Percentiles rank a stretch among this genome's conserved stretches.
phyloP scores from a whole-genome alignment of 2,113 vertebrate species.

The Pelmatolapia mariae region DNA sequence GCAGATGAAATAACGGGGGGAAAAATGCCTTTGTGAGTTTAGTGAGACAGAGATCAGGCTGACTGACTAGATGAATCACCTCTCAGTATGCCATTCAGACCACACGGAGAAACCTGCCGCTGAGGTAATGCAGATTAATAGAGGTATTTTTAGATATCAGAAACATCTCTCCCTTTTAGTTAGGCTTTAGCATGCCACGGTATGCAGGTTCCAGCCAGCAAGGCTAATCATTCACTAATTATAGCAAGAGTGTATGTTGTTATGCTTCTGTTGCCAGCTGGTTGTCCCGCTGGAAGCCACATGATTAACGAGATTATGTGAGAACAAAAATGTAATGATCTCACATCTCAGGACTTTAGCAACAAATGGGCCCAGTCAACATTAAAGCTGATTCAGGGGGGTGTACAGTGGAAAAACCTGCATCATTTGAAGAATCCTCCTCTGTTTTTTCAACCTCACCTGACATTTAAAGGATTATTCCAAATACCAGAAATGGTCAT shows the following conservation, averaged over 20 bases:
- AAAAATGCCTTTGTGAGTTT: not conserved
- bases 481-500: not conserved
- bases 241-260: not conserved
- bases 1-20: not conserved
- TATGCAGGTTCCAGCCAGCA: conserved; percentile 29
- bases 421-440: not conserved
- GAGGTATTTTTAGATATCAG: conserved; percentile 35
- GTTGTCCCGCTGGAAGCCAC: conserved; percentile 9
- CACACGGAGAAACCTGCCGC: not conserved
- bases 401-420: not conserved
- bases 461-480: conserved; percentile 1
- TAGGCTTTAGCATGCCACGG: not conserved
- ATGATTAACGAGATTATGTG: conserved; percentile 5
- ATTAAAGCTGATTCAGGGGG: not conserved
- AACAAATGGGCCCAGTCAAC: not conserved
- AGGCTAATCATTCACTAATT: conserved; percentile 40
- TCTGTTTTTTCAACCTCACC: not conserved
- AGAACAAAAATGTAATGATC: conserved; percentile 29
- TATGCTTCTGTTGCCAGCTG: conserved; percentile 32
- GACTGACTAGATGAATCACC: not conserved
- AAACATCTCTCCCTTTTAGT: not conserved
- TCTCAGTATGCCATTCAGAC: not conserved
- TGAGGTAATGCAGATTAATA: conserved; percentile 18
- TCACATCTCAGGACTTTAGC: conserved; percentile 8
- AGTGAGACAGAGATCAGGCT: not conserved